These are phyloP conservation scores for Pelosia muscerda DNA, from an alignment of 2,888 invertebrate species.

Conservation along the genomic window DNA sequence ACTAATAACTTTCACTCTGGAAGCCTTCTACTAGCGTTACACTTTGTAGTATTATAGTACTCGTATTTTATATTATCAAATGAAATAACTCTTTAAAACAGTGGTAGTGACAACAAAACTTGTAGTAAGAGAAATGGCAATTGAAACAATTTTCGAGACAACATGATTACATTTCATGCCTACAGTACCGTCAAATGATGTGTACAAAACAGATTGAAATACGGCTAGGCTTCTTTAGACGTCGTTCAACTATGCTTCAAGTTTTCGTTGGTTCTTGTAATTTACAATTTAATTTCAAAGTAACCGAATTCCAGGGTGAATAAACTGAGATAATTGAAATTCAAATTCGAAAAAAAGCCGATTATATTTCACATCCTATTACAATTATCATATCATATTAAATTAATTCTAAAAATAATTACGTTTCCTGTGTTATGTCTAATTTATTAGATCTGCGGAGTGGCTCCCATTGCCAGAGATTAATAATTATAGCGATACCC, in stretches of 20 bases:
- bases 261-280: slow-evolving; percentile 1
- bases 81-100: not conserved
- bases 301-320: slow-evolving; percentile 3
- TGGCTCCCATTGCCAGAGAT: slow-evolving; percentile 19
- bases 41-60: not conserved
- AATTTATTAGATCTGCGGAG: slow-evolving; percentile 5
- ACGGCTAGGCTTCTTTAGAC: slow-evolving; percentile 4
- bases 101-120: not conserved
- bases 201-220: slow-evolving; percentile 26
- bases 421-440: slow-evolving; percentile 21
- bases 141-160: slow-evolving; percentile 16
- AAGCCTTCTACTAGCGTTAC: slow-evolving; percentile 15
- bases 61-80: not conserved
- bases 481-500: slow-evolving; percentile 18
- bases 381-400: not conserved
- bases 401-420: slow-evolving; percentile 6
- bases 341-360: not conserved
- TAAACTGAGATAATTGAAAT: slow-evolving; percentile 5
- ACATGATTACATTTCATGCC: slow-evolving; percentile 23
- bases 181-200: slow-evolving; percentile 14
- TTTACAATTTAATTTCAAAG: slow-evolving; percentile 2
- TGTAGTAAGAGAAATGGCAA: slow-evolving; percentile 21
- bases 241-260: not conserved
- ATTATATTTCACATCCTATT: not conserved
- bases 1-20: slow-evolving; percentile 40